Conservation (phyloP, 2,113 vertebrate genomes). For the Willisornis vidua region DNA sequence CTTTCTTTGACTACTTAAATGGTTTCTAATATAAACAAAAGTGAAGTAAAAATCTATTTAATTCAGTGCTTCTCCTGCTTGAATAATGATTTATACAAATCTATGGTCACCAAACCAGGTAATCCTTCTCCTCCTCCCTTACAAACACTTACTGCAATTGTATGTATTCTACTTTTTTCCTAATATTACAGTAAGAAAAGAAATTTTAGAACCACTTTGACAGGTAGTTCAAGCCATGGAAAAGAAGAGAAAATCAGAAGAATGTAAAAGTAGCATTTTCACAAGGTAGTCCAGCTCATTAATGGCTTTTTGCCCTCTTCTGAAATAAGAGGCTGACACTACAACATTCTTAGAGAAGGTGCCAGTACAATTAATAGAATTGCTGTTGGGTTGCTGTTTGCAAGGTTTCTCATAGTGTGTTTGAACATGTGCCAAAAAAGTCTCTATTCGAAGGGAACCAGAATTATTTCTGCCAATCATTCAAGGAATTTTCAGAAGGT, state of each 20-base stretch:
- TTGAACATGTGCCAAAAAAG: background rate
- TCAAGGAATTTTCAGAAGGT: constrained; percentile 9
- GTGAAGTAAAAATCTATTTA: background rate
- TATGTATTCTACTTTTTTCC: background rate
- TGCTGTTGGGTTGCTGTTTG: background rate
- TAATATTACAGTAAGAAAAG: background rate
- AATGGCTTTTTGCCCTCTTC: background rate
- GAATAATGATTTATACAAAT: background rate
- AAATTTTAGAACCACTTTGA: background rate
- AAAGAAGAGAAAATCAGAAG: background rate
- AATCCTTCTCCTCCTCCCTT: fast-evolving
- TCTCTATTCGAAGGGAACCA: background rate
- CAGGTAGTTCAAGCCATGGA: background rate
- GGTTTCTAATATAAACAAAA: background rate
- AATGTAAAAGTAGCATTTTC: background rate
- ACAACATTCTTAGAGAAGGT: background rate
- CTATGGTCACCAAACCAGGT: background rate
- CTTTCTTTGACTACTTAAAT: background rate
- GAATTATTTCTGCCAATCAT: background rate
- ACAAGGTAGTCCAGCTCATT: background rate
- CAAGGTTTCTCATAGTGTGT: background rate
- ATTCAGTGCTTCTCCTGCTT: background rate
- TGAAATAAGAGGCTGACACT: background rate
- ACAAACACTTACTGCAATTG: background rate
- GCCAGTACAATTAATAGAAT: background rate